Evolutionary conservation across 2,888 invertebrate genomes (phyloP).

Genomic region (Stegophylla sp.): DNA sequence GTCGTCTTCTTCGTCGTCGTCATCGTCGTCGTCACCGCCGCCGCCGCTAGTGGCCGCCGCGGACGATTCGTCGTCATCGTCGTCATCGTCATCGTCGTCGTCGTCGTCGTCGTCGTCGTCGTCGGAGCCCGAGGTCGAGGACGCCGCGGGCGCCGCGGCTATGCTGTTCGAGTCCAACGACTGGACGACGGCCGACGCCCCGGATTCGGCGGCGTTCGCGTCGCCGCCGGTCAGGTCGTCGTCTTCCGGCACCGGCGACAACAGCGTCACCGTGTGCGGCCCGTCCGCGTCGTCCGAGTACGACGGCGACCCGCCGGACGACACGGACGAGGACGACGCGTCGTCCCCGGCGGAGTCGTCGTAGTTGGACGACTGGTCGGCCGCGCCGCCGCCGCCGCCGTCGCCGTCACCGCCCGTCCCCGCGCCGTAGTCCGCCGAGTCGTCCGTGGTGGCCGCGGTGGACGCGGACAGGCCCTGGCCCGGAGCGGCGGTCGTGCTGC

Average conservation of each 20-base stretch:
- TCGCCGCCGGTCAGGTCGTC: conserved; percentile 59
- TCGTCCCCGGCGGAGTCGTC: conserved; percentile 65
- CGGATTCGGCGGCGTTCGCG: conserved; percentile 62
- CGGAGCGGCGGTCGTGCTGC: conserved; percentile 65
- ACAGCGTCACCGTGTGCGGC: conserved; percentile 62
- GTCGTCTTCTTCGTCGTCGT: conserved; percentile 69
- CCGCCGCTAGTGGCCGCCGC: conserved; percentile 63
- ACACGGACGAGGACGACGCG: conserved; percentile 63
- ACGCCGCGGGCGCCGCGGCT: conserved; percentile 61
- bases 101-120: conserved; percentile 66
- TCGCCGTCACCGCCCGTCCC: conserved; percentile 62
- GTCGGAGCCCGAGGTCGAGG: conserved; percentile 63
- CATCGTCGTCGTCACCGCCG: conserved; percentile 66
- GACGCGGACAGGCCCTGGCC: conserved; percentile 62
- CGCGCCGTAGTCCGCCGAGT: conserved; percentile 63
- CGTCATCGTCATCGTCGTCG: conserved; percentile 60
- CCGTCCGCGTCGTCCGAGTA: conserved; percentile 64
- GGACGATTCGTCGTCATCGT: conserved; percentile 60
- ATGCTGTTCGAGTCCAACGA: conserved; percentile 63
- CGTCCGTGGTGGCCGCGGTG: conserved; percentile 64
- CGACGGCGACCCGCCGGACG: conserved; percentile 11
- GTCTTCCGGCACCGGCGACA: conserved; percentile 61
- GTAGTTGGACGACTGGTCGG: conserved; percentile 64
- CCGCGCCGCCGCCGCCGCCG: conserved; percentile 63
- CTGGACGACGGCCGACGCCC: conserved; percentile 60